Base-by-base conservation (phyloP, 1,140 invertebrate species). In the Drosophila teissieri region DNA sequence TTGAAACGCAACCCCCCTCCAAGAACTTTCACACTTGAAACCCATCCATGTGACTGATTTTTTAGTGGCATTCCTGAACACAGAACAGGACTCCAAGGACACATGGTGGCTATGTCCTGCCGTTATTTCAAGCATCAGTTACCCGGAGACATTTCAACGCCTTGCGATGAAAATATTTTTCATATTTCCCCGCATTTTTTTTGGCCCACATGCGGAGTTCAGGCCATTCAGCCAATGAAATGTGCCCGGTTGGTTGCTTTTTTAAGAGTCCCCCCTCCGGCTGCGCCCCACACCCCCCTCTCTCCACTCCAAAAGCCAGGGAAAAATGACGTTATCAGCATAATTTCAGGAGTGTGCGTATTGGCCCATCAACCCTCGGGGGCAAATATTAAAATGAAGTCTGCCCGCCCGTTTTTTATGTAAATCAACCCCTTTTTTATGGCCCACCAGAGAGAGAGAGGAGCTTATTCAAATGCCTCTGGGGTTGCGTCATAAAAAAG, bases 321-420 rank as follows among this genome's bases (percentile, higher is more conserved):
- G 19, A 73, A 67, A 76, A 76, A 76, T 76, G 54, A 75, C 51
- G 34, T 45, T 69, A 83, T 74, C 67, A 77, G 75, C 61, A 72
- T 78, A 78, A 73, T 74, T 42, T 52, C 65, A 45, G 63, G 77
- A 85, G 81, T 69, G 49, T 85, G 81, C 81, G 81, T 76, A 80
- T 46, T 74, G 55, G 48, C 15, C 39, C 48, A 19, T 40, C 56
- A 72, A 72, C 69, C 78, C 83, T 56, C 17, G 42, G 76, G 84
- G 79, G 75, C 34, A 36, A 83, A 88, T 88, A 84, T 88, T 88
- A 89, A 88, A 88, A 88, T 89, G 83, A 88, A 89, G 52, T n/a
- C 48, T n/a, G 49, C 51, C 57, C 2, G 31, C 8, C 37, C 24
- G 40, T 63, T 73, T 82, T 82, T 89, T 89, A 88, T 89, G 83